Base-by-base conservation (phyloP, 1,140 invertebrate species). In the Aradophagus sp. region DNA sequence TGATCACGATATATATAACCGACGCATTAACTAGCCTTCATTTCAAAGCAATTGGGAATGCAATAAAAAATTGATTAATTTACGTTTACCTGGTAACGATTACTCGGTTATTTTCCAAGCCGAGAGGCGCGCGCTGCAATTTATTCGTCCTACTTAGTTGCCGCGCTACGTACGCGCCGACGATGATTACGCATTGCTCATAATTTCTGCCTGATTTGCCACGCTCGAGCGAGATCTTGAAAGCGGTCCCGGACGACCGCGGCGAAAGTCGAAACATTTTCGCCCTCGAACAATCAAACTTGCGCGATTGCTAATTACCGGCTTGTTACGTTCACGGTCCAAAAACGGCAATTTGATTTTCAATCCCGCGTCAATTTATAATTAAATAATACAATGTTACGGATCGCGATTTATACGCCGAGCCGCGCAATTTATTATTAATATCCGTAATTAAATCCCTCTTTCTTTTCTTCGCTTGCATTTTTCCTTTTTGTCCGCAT, bases 101-200 rank as follows among this genome's bases (percentile, higher is more conserved):
- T 71, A 71, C 67, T 47, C 59, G 59, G 45, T 71, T 63, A 62
- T 67, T 73, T n/a, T 62, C 36, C 35, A 61, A 48, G 44, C 52
- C 23, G 20, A 36, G 52, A 36, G 48, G 48, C 50, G 34, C 38
- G 36, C 31, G 56, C 34, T 50, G 62, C 69, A 74, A 80, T 78
- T 74, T 77, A 80, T 80, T 61, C 65, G 42, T 55, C 65, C 67
- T 68, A 66, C 67, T 71, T 79, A 75, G 56, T 67, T 63, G 73
- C 42, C 42, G 38, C 36, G 48, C 61, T 62, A 52, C 36, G 62
- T 68, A 63, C 36, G 48, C 36, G 56, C n/a, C n/a, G 26, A 56
- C 58, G 38, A 38, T 53, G 66, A 76, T 77, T 70, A 59, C 62
- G 63, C 69, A 68, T 77, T 59, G 67, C 41, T 66, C 70, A 73